A percentile compares a stretch with the other conserved stretches of the same genome.
Evolutionary conservation across 2,113 vertebrate genomes (phyloP).

Genomic region (Grammomys surdaster): DNA sequence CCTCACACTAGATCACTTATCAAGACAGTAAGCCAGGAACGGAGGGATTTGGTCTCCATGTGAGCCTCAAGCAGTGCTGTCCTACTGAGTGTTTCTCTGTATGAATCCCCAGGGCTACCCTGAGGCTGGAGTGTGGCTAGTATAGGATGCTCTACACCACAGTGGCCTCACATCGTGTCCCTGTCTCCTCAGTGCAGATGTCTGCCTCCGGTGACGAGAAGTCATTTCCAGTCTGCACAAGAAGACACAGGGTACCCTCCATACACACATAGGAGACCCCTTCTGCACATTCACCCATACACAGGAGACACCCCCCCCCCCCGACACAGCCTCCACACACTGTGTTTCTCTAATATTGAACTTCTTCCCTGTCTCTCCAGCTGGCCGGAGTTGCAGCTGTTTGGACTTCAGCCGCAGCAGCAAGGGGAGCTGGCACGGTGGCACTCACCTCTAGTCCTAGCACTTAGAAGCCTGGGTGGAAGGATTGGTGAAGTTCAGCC

Average conservation of each 20-base stretch:
- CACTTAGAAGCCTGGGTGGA: neutral
- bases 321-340: neutral
- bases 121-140: neutral
- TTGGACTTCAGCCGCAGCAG: neutral
- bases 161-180: accelerated
- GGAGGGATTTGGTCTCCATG: neutral
- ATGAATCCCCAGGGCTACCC: neutral
- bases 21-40: neutral
- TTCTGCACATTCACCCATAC: no score
- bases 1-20: neutral
- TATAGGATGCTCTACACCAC: neutral
- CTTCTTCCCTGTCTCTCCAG: neutral
- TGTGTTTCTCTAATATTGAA: neutral
- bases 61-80: neutral
- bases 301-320: neutral
- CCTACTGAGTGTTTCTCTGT: neutral
- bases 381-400: neutral
- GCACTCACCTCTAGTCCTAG: no score
- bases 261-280: neutral
- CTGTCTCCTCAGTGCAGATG: no score
- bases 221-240: no score
- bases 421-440: no score
- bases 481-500: no score
- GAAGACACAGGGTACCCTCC: no score
- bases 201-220: neutral